These are phyloP conservation scores for Chionodraco myersi DNA, from an alignment of 2,113 vertebrate species.

Conservation along the genomic window DNA sequence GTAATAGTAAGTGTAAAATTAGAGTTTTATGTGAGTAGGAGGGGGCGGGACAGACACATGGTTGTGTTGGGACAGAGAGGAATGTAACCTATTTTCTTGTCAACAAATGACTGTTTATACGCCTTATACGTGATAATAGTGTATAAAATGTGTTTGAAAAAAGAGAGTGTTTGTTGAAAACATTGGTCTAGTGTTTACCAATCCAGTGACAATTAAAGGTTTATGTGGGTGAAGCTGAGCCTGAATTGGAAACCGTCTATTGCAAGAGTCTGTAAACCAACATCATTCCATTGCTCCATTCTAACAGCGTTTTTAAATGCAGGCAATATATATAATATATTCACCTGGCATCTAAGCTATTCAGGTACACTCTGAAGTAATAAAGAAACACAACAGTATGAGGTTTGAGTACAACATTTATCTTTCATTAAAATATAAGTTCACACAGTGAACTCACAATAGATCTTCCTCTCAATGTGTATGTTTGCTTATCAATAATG, in stretches of 20 bases:
- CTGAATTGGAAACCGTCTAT: not conserved
- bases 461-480: not conserved
- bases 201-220: constrained; percentile 13
- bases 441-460: not conserved
- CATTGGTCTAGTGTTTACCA: constrained; percentile 32
- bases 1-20: constrained; percentile 76
- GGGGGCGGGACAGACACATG: constrained; percentile 54
- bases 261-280: constrained; percentile 15
- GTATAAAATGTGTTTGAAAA: constrained; percentile 22
- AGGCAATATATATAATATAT: not conserved
- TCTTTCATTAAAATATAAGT: not conserved
- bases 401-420: not conserved
- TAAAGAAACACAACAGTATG: not conserved
- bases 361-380: not conserved
- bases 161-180: constrained; percentile 22
- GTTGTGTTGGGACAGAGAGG: constrained; percentile 56
- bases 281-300: not conserved
- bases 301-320: not conserved
- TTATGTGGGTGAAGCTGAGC: not conserved
- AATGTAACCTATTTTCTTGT: constrained; percentile 73
- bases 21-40: constrained; percentile 72
- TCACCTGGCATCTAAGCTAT: not conserved
- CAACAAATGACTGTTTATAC: constrained; percentile 54
- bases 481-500: not conserved
- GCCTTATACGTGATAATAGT: constrained; percentile 25